phyloP scores from a whole-genome alignment of 1,140 invertebrate genomes.

The Babylonia areolata region DNA sequence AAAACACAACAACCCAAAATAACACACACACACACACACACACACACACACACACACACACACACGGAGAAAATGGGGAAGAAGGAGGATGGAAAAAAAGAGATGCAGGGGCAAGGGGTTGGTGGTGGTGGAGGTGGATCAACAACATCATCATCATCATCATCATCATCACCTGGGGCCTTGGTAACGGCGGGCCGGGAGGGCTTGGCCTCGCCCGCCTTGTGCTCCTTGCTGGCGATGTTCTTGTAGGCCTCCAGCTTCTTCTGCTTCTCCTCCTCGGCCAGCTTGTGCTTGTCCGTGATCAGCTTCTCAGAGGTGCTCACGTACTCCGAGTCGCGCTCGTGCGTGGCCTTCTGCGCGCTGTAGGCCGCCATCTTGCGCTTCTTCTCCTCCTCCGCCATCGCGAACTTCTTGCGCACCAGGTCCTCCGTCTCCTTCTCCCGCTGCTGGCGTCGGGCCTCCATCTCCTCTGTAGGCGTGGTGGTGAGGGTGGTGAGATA shows the following conservation, averaged over 20 bases:
- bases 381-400: constrained; percentile 71
- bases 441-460: constrained; percentile 54
- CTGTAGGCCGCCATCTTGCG: constrained; percentile 69
- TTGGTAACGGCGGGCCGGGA: constrained; percentile 41
- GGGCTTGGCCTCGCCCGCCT: neutral
- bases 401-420: constrained; percentile 55
- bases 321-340: constrained; percentile 39
- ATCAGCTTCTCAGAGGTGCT: constrained; percentile 47
- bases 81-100: no score
- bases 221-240: constrained; percentile 36
- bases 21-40: no score
- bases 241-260: constrained; percentile 69
- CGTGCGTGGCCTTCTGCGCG: constrained; percentile 41
- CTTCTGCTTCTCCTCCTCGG: constrained; percentile 70
- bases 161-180: constrained; percentile 25
- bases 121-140: no score
- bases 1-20: no score
- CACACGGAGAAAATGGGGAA: no score
- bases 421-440: constrained; percentile 61
- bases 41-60: no score
- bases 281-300: constrained; percentile 53
- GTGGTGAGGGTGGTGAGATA: neutral
- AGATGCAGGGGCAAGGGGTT: no score
- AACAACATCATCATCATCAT: no score
- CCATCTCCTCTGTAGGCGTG: constrained; percentile 61